Conservation (phyloP, 2,113 vertebrate genomes). For the Hoplias malabaricus region DNA sequence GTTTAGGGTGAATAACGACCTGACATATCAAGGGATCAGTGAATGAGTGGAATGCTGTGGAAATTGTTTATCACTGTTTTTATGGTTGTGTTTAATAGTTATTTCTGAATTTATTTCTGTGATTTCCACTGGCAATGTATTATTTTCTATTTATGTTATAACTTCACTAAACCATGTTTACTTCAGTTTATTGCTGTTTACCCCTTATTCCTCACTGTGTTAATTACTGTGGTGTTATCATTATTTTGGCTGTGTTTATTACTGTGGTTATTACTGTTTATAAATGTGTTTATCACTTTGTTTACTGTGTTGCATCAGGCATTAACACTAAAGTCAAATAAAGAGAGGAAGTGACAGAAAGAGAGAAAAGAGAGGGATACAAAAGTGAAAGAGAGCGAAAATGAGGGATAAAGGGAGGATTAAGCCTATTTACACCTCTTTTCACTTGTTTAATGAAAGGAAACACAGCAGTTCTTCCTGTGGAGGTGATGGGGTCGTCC, state of each 20-base stretch:
- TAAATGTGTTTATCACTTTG: background rate
- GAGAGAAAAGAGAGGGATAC: no score
- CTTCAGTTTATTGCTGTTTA: no score
- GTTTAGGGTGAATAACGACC: conserved; percentile 23
- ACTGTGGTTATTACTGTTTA: background rate
- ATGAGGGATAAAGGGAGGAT: conserved; percentile 27
- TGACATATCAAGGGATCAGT: no score
- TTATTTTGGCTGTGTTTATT: no score
- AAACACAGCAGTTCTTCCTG: conserved; percentile 33
- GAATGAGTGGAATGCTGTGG: no score
- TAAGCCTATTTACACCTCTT: conserved; percentile 40
- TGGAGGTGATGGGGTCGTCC: conserved; percentile 25
- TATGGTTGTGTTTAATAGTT: conserved; percentile 11
- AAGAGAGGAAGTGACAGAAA: conserved; percentile 28
- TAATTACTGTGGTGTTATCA: no score
- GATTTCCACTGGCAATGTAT: no score
- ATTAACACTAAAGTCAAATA: conserved; percentile 39
- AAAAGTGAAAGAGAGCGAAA: no score
- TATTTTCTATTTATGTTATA: no score
- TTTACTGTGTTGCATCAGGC: background rate
- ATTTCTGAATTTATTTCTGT: no score
- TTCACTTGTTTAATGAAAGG: conserved; percentile 35
- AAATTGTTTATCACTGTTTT: background rate
- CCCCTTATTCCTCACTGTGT: no score
- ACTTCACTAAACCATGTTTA: no score